Evolutionary conservation across 2,888 invertebrate species (phyloP), one percentile per base, ranked within the genome.

Genomic region (Synanthedon andrenaeformis): DNA sequence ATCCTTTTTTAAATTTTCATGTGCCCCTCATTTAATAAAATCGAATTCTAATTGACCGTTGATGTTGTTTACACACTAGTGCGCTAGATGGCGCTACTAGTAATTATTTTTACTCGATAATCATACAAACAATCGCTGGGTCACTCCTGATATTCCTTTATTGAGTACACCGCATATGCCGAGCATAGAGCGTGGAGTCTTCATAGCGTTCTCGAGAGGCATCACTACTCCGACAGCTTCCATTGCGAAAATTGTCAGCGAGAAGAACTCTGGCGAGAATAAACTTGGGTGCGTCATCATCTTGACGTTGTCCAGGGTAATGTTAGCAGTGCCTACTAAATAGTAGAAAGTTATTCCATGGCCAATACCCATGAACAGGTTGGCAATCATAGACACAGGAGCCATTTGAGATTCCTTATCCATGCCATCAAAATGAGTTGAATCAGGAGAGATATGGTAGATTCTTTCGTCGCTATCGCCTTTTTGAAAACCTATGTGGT

Each of bases 221-320:
- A 98, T 94, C 12, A 98, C 92, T 53, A 93, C 93, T 63, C 95
- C 96, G 62, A 99, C 98, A 6, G 98, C 99, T 89, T 99, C 99
- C 91, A 99, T 98, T 0, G 99, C 97, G 76, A 98, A 99, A 54
- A 99, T 95, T 0, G 96, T 96, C 35, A 98, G 94, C 41, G 98
- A 96, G 85, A 99, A 98, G 89, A 96, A 98, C 52, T 94, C 89
- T 0, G 99, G 97, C 77, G 96, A 90, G n/a, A n/a, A n/a, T 50
- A 90, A 91, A 48, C 1, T 84, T 61, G 58, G 82, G 59, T 61
- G 76, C 59, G 79, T 76, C 62, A 76, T 74, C 4, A 58, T 61
- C 41, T 64, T 49, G 1, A 81, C 78, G 2, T 79, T 67, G 0
- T 75, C 63, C 2, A 72, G 90, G 89, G 66, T 92, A 70, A 77